Evolutionary conservation across 2,888 invertebrate genomes (phyloP), one percentile per base, ranked within the genome.

Genomic region (Merodon equestris): DNA sequence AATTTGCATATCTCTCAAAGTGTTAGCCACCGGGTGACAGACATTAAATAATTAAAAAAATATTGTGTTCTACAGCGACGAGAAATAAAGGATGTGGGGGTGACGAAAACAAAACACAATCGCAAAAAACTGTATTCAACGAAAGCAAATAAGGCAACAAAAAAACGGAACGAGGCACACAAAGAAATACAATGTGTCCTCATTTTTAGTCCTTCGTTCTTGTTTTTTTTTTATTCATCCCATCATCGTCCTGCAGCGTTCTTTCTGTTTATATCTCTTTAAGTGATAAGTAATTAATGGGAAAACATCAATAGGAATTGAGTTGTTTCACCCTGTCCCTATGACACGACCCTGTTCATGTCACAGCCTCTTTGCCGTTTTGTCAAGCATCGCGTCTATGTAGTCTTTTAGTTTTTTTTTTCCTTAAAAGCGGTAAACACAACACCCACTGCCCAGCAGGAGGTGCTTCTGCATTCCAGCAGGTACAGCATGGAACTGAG

Each of bases 11-110:
- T 85, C 83, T 84, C 84, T 84, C 83, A 84, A 83, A 84, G 88
- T 87, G 88, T 87, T 87, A 86, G 88, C 87, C 87, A 86, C 87
- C 84, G 86, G 85, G 87, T 85, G 88, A 88, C 87, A 86, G 86
- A 84, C 86, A 86, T 87, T 88, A 87, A 87, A 87, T 87, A 87
- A 87, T 87, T 88, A 88, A 88, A 84, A 68, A 63, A 64, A 79
- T 51, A 63, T 57, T 61, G 18, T 77, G 36, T 61, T 7, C 27
- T 27, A 27, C 3, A 27, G 27, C 27, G 7, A 27, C 2, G 7
- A 27, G 3, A 7, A 27, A 27, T 4, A 27, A 27, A 27, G 27
- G 27, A 27, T 7, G 7, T 27, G 2, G 27, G 27, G 27, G 27
- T 27, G 27, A 27, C 27, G 27, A 27, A 27, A 27, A 27, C 27